Conservation (phyloP, 2,888 invertebrate genomes). For the Branchipolynoe longqiensis region DNA sequence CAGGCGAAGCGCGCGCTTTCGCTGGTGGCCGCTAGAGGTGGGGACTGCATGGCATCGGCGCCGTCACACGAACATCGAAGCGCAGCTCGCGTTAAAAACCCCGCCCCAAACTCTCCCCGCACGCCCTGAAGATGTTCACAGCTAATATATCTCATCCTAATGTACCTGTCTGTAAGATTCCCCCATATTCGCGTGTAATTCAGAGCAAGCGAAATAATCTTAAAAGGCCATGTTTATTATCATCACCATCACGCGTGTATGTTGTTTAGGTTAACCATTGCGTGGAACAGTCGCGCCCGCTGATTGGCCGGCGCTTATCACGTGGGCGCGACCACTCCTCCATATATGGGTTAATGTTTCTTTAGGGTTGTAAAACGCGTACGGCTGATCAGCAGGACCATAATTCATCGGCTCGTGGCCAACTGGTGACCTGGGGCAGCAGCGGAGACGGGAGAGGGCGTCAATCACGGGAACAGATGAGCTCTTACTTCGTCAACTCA, state of each 20-base stretch:
- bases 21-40: conserved; percentile 34
- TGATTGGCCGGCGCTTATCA: conserved; percentile 62
- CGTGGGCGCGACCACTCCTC: conserved; percentile 61
- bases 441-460: not conserved
- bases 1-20: conserved; percentile 38
- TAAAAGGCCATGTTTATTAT: conserved; percentile 15
- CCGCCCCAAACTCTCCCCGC: not conserved
- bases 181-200: not conserved
- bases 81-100: not conserved
- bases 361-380: conserved; percentile 67
- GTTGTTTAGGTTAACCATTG: conserved; percentile 54
- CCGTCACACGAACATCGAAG: not conserved
- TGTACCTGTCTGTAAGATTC: not conserved
- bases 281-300: conserved; percentile 21
- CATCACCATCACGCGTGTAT: no score
- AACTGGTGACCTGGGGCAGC: conserved; percentile 15
- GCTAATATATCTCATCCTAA: not conserved
- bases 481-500: conserved; percentile 66
- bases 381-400: conserved; percentile 58
- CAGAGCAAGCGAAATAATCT: not conserved
- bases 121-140: not conserved
- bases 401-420: conserved; percentile 63
- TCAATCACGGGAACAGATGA: conserved; percentile 59
- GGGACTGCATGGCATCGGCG: conserved; percentile 50
- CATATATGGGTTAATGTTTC: conserved; percentile 68